Evolutionary conservation across 2,113 vertebrate species (phyloP).

Genomic region (Theristicus caerulescens): DNA sequence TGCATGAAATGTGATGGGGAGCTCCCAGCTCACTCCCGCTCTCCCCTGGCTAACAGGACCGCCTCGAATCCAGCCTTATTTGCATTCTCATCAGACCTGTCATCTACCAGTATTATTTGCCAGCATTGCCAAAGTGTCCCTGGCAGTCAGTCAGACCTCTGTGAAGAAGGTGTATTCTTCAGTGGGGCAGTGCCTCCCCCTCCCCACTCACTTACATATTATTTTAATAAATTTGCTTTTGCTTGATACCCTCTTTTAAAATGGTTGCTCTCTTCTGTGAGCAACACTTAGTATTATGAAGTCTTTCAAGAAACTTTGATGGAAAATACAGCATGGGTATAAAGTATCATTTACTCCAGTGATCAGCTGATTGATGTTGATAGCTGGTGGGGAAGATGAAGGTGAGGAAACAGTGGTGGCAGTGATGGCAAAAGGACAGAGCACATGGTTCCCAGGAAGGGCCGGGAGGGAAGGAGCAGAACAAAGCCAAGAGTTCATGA

Average conservation of each 20-base stretch:
- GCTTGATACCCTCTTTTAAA: not conserved
- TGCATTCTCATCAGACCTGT: not conserved
- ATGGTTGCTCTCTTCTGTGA: not conserved
- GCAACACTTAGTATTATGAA: not conserved
- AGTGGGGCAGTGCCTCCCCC: too few relatives aligned
- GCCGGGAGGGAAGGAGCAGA: not conserved
- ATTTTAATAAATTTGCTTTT: not conserved
- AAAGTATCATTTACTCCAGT: not conserved
- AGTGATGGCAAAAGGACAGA: not conserved
- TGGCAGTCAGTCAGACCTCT: not conserved
- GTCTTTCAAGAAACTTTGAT: not conserved
- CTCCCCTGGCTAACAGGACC: not conserved
- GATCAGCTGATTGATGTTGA: not conserved
- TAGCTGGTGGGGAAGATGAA: not conserved
- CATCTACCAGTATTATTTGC: not conserved
- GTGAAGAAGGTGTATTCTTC: not conserved
- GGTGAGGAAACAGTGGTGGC: not conserved
- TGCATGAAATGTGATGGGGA: rapidly evolving
- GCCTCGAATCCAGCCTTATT: not conserved
- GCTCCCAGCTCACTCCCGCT: not conserved
- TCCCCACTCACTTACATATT: too few relatives aligned
- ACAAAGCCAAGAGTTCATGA: not conserved
- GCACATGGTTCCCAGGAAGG: not conserved
- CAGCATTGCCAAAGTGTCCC: not conserved
- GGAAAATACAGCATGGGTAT: not conserved